Conservation (phyloP, 2,797 vertebrate species). For the Spea hammondii region DNA sequence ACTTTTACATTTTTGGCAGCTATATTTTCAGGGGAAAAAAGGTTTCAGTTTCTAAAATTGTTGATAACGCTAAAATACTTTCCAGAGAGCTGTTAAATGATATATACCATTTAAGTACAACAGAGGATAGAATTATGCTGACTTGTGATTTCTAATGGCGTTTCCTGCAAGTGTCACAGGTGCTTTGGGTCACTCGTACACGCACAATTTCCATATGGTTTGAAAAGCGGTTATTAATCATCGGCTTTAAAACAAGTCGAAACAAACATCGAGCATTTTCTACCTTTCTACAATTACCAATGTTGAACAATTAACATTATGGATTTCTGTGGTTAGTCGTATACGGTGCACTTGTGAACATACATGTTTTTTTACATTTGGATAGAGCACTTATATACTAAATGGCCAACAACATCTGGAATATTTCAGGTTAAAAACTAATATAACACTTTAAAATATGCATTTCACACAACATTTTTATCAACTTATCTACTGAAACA, state of each 20-base stretch:
- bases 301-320: constrained; percentile 47
- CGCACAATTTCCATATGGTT: constrained; percentile 58
- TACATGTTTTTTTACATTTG: no score
- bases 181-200: constrained; percentile 64
- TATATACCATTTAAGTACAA: constrained; percentile 63
- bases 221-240: constrained; percentile 66
- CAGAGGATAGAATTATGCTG: constrained; percentile 64
- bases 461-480: no score
- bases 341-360: no score
- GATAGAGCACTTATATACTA: no score
- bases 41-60: constrained; percentile 50
- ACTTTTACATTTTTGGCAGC: constrained; percentile 47
- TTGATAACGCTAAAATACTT: constrained; percentile 58
- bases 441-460: no score
- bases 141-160: constrained; percentile 61
- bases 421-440: no score
- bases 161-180: constrained; percentile 61
- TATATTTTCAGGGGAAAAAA: constrained; percentile 23
- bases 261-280: constrained; percentile 55
- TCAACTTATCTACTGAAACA: no score
- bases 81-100: constrained; percentile 56
- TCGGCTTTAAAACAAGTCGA: constrained; percentile 53
- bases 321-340: constrained; percentile 13
- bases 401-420: no score
- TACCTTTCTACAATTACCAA: constrained; percentile 53